phyloP scores from a whole-genome alignment of 2,797 vertebrate genomes.

The Neopelma chrysocephalum region DNA sequence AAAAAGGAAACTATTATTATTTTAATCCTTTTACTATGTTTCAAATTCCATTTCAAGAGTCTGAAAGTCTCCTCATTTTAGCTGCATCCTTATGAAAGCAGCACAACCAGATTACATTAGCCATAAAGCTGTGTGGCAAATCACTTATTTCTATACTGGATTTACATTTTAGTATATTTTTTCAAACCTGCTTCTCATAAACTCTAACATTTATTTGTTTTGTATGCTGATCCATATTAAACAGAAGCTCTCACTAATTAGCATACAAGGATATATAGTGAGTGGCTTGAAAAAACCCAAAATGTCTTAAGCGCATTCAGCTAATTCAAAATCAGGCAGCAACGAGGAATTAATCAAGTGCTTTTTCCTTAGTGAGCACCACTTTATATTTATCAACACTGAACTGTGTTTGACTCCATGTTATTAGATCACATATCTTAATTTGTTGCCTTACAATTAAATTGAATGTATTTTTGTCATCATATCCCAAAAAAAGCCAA shows the following conservation, averaged over 20 bases:
- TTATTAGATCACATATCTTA: not conserved
- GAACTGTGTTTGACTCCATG: not conserved
- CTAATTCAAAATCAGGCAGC: conserved; percentile 26
- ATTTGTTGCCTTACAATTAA: conserved; percentile 14
- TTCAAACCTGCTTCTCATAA: not conserved
- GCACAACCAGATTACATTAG: not conserved
- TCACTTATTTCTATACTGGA: not conserved
- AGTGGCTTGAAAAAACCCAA: not conserved
- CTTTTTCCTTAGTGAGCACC: not conserved
- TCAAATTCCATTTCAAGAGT: not conserved
- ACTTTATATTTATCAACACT: conserved; percentile 12
- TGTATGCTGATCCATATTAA: not conserved
- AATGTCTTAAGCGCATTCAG: not conserved
- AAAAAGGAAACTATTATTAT: not conserved
- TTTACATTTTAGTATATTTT: not conserved
- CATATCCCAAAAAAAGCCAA: not conserved
- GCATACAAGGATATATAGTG: not conserved
- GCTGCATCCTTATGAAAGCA: not conserved
- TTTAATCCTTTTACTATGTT: not conserved
- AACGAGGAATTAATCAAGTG: conserved; percentile 1
- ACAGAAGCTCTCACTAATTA: conserved; percentile 17
- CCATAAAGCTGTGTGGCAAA: not conserved
- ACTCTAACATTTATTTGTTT: not conserved
- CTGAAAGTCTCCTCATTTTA: not conserved
- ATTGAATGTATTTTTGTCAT: not conserved